Evolutionary conservation across 2,797 vertebrate genomes (phyloP).

Genomic region (Argyrosomus regius): DNA sequence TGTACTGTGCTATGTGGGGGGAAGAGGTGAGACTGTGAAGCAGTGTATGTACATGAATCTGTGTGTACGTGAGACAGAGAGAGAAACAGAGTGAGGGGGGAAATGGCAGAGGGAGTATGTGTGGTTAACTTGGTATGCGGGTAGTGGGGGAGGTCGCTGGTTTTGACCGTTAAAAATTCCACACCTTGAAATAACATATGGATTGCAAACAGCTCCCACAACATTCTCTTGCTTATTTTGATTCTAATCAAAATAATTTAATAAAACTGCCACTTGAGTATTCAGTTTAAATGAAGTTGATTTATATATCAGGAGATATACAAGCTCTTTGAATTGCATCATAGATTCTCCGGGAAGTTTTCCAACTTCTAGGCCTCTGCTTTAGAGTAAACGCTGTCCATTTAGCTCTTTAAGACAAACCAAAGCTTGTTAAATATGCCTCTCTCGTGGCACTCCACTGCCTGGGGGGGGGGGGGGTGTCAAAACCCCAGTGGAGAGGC

Average conservation of each 20-base stretch:
- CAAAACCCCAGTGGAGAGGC: conserved; percentile 27
- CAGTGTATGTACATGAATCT: conserved; percentile 57
- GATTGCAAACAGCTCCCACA: conserved; percentile 61
- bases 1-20: conserved; percentile 51
- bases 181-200: conserved; percentile 81
- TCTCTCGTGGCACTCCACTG: conserved; percentile 16
- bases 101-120: conserved; percentile 65
- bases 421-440: conserved; percentile 51
- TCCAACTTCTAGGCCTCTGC: conserved; percentile 16
- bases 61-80: conserved; percentile 54
- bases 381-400: conserved; percentile 38
- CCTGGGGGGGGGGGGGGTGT: conserved; percentile 15
- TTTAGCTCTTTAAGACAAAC: conserved; percentile 47
- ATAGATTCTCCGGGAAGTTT: conserved; percentile 19
- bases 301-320: conserved; percentile 21
- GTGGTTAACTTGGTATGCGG: conserved; percentile 75
- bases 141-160: conserved; percentile 61
- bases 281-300: conserved; percentile 9
- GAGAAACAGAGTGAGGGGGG: conserved; percentile 43
- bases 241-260: background rate
- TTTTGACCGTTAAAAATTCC: conserved; percentile 81
- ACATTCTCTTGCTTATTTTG: conserved; percentile 38
- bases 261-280: background rate
- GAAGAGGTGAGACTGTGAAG: conserved; percentile 49
- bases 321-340: conserved; percentile 9